Percentiles rank a stretch among this genome's conserved stretches.
These are phyloP conservation scores for Petrocephalus sullivani DNA, from an alignment of 2,797 vertebrate species.

Conservation along the genomic window DNA sequence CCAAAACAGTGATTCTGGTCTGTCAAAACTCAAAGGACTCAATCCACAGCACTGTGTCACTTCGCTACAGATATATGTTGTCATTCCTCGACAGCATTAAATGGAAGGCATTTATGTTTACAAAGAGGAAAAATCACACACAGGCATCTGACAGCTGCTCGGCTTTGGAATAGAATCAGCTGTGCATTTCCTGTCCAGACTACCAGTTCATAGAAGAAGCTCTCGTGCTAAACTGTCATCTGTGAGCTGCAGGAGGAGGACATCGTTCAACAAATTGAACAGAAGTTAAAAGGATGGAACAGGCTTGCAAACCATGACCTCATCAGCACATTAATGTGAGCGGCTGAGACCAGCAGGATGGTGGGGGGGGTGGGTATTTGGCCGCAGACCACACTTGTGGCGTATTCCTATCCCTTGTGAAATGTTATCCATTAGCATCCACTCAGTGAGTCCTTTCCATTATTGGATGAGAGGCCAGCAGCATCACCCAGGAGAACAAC, in stretches of 20 bases:
- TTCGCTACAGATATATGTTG: background rate
- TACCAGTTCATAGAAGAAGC: background rate
- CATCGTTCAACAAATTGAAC: background rate
- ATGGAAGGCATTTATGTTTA: background rate
- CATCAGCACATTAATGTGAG: background rate
- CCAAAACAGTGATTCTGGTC: background rate
- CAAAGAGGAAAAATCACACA: background rate
- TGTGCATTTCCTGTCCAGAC: background rate
- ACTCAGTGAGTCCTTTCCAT: background rate
- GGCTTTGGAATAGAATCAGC: background rate
- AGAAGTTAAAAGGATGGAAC: background rate
- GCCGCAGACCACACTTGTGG: background rate
- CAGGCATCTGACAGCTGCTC: background rate
- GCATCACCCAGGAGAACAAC: background rate
- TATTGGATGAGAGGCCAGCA: background rate
- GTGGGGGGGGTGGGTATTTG: background rate
- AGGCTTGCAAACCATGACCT: background rate
- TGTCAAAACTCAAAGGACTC: background rate
- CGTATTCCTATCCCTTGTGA: background rate
- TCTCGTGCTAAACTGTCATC: background rate
- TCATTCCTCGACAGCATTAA: background rate
- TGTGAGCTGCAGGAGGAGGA: background rate
- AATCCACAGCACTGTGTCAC: background rate
- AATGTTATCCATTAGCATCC: conserved; percentile 2
- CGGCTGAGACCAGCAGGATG: background rate